Base-by-base conservation (phyloP, 2,888 invertebrate species). In the Napeogenes sylphis region DNA sequence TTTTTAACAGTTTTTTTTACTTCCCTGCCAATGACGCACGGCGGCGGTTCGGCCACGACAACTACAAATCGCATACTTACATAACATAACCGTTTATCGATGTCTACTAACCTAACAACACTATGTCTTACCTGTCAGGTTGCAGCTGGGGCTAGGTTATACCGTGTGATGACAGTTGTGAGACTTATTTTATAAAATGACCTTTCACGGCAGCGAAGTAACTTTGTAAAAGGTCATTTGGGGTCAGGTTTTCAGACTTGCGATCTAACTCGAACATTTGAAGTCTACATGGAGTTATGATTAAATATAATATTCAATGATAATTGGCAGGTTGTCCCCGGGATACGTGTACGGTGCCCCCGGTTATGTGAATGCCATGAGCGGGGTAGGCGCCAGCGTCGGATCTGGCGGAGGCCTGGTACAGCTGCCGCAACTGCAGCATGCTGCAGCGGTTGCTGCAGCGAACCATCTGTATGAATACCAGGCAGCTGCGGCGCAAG, bases 401-500 rank as follows among this genome's bases (percentile, higher is more conserved):
- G 87, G 91, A 58, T 84, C 91, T 4, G 92, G 94, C 30, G 94
- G 94, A 21, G 94, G 95, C 61, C 82, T 94, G 73, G 92, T 95
- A 71, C 94, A 94, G 72, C 86, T 94, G 73, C 94, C 93, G 38
- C 94, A 94, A 76, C 83, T 94, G 75, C 93, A 93, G 74, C 94
- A 94, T 78, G 95, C 95, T 0, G 95, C 95, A 8, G 95, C 95
- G 0, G 92, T 95, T 61, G 95, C 95, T 12, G 95, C 95, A 0
- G 95, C 95, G n/a, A 94, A 94, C 75, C 95, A 96, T 78, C 93
- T 95, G 78, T 95, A 95, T 80, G 95, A 95, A 87, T 95, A 96
- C 84, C 95, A 95, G 77, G 93, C 93, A 13, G 94, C 94, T 0
- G 94, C 94, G 4, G 95, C 95, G 3, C 95, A 95, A 53, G 92